Percentiles rank a stretch among this genome's conserved stretches.
These are phyloP conservation scores for Formica aserva DNA, from an alignment of 2,888 invertebrate species.

Conservation along the genomic window DNA sequence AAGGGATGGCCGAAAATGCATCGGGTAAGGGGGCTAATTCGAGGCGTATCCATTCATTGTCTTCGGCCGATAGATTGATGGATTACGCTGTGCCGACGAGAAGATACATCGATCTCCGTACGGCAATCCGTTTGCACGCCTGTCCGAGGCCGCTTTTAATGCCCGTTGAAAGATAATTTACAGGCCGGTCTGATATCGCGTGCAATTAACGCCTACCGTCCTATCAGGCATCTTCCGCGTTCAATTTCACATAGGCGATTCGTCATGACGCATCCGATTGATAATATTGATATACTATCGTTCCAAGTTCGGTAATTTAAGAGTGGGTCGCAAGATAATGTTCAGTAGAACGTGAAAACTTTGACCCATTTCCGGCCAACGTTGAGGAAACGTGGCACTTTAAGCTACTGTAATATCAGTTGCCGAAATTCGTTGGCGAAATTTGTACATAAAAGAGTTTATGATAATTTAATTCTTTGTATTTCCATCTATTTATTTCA, in stretches of 20 bases:
- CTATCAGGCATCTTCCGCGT: conserved; percentile 12
- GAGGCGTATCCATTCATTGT: conserved; percentile 69
- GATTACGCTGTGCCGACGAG: conserved; percentile 57
- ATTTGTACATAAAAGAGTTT: not conserved
- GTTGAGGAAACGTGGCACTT: not conserved
- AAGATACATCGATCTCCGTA: conserved; percentile 66
- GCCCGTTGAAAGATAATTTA: conserved; percentile 46
- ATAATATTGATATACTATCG: not conserved
- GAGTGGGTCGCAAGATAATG: not conserved
- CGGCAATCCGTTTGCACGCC: conserved; percentile 11
- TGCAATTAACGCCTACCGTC: conserved; percentile 42
- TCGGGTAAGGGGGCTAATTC: conserved; percentile 60
- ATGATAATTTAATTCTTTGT: not conserved
- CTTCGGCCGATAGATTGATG: conserved; percentile 69
- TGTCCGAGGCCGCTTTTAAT: conserved; percentile 37
- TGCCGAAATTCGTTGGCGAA: not conserved
- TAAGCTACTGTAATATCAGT: not conserved
- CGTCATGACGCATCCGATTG: not conserved
- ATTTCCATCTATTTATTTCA: not conserved
- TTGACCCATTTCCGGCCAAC: not conserved
- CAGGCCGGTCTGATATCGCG: conserved; percentile 28
- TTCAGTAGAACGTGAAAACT: not conserved
- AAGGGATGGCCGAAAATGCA: conserved; percentile 23
- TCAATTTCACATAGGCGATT: conserved; percentile 26
- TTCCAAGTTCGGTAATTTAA: not conserved